Evolutionary conservation across 2,888 invertebrate species (phyloP).

Genomic region (Tetranychus piercei): DNA sequence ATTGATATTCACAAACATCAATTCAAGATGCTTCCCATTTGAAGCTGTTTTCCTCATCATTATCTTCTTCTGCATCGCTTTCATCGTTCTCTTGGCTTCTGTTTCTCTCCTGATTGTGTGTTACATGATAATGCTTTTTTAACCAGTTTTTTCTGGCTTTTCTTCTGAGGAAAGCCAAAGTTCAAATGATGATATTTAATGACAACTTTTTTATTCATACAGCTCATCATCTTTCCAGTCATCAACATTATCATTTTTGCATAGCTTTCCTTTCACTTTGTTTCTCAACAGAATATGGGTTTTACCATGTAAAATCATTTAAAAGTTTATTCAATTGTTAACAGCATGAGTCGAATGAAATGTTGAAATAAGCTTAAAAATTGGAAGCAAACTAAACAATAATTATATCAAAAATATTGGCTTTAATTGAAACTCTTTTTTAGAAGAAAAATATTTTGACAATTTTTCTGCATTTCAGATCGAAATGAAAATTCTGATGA

Average conservation of each 20-base stretch:
- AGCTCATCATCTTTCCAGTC: neutral
- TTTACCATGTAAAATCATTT: neutral
- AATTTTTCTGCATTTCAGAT: too few relatives aligned
- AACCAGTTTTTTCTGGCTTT: too few relatives aligned
- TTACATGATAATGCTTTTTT: too few relatives aligned
- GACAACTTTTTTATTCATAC: neutral
- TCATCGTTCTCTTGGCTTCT: neutral
- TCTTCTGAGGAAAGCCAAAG: neutral
- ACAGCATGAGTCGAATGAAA: neutral
- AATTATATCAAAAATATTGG: too few relatives aligned
- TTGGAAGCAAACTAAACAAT: too few relatives aligned
- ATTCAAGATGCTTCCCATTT: neutral
- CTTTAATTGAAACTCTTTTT: too few relatives aligned
- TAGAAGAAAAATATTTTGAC: too few relatives aligned
- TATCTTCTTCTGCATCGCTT: neutral
- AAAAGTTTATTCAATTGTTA: neutral
- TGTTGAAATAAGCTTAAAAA: too few relatives aligned
- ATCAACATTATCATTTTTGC: neutral
- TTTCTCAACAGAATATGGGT: neutral
- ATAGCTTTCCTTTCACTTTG: neutral
- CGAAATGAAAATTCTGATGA: too few relatives aligned
- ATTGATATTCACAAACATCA: neutral
- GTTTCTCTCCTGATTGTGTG: too few relatives aligned
- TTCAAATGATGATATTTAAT: neutral
- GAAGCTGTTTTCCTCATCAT: neutral